These are phyloP conservation scores for Gnathonemus longibarbis DNA, from an alignment of 2,113 vertebrate species.

Conservation along the genomic window DNA sequence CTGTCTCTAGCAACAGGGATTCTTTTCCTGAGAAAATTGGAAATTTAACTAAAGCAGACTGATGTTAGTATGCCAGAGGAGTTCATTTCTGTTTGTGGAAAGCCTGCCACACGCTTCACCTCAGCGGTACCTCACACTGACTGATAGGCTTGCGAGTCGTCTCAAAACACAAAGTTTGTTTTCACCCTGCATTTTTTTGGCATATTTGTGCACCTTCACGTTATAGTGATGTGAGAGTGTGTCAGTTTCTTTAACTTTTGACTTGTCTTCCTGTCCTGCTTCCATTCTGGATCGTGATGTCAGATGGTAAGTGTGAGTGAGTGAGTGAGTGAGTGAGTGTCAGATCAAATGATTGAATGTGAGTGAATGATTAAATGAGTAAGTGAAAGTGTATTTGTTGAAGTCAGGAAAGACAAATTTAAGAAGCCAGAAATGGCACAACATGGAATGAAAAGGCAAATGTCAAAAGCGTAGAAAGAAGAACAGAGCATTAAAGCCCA, in stretches of 20 bases:
- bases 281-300: conserved; percentile 37
- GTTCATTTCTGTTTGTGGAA: neutral
- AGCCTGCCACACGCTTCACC: neutral
- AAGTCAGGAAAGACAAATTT: neutral
- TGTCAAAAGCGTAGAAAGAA: neutral
- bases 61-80: neutral
- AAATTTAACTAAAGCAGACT: neutral
- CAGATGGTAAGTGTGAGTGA: conserved; percentile 67
- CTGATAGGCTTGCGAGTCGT: neutral
- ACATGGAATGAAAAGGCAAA: neutral
- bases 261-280: conserved; percentile 46
- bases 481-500: neutral
- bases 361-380: neutral
- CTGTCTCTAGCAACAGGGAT: neutral
- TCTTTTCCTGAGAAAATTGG: neutral
- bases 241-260: neutral
- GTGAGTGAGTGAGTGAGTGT: neutral
- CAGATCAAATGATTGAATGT: neutral
- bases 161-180: neutral
- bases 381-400: neutral
- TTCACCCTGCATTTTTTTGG: neutral
- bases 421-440: neutral
- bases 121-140: neutral
- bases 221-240: neutral
- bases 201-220: neutral